Evolutionary conservation across 2,113 vertebrate species (phyloP).

Genomic region (Sardina pilchardus): DNA sequence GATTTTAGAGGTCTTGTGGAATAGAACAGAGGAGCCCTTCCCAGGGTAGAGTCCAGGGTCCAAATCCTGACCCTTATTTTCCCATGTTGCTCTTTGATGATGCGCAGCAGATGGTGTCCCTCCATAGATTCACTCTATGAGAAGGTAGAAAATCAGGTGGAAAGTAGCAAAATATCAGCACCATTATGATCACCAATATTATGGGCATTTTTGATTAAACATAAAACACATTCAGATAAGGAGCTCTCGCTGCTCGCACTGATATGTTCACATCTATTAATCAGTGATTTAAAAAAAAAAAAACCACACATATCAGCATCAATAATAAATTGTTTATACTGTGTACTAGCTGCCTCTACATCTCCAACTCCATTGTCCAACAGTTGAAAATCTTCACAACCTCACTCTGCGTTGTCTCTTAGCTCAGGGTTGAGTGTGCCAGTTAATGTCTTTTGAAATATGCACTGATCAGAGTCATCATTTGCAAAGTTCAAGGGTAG

Average conservation of each 20-base stretch:
- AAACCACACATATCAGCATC: not conserved
- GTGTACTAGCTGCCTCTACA: not conserved
- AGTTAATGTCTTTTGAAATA: not conserved
- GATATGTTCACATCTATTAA: constrained; percentile 15
- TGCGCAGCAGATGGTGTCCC: not conserved
- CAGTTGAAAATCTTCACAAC: not conserved
- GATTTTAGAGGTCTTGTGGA: not conserved
- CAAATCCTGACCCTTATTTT: constrained; percentile 1
- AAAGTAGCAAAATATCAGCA: not conserved
- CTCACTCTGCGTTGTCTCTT: too few species aligned
- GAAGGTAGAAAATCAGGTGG: not conserved
- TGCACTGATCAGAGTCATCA: not conserved
- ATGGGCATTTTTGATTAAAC: too few species aligned
- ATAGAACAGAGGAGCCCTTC: not conserved
- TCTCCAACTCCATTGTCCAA: not conserved
- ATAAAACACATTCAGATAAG: not conserved
- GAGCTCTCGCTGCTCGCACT: constrained; percentile 46
- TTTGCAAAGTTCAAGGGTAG: not conserved
- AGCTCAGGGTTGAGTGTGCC: not conserved
- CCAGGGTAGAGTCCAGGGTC: not conserved
- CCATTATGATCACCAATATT: too few species aligned
- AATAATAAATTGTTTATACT: not conserved
- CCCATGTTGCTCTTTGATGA: not conserved
- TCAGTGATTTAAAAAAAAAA: too few species aligned
- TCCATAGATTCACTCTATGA: not conserved